phyloP scores from a whole-genome alignment of 2,888 invertebrate species.

The Augiades crinisus region DNA sequence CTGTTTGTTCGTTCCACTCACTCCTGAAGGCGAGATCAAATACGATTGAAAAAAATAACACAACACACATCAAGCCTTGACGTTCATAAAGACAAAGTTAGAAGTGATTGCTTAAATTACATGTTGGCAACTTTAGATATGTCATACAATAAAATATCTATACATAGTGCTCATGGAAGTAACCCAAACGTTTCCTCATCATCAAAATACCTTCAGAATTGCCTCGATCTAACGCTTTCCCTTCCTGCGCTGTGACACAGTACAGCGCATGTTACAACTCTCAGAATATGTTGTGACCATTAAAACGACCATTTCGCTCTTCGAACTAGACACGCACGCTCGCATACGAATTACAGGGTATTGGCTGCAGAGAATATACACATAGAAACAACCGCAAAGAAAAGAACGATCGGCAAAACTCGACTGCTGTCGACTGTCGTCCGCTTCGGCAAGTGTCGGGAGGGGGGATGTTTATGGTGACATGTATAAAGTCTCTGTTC shows the following conservation, averaged over 20 bases:
- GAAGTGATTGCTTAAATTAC: neutral
- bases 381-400: slow-evolving; percentile 1
- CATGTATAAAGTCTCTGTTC: slow-evolving; percentile 9
- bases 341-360: too few relatives aligned
- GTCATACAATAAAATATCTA: neutral
- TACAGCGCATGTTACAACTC: too few relatives aligned
- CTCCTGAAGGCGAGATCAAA: too few relatives aligned
- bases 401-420: slow-evolving; percentile 17
- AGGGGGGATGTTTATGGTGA: neutral
- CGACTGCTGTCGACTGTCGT: slow-evolving; percentile 16
- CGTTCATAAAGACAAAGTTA: neutral
- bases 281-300: neutral
- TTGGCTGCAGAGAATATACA: neutral
- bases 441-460: slow-evolving; percentile 16
- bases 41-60: too few relatives aligned
- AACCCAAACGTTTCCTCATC: neutral
- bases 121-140: neutral
- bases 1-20: too few relatives aligned
- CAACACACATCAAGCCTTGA: too few relatives aligned
- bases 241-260: too few relatives aligned
- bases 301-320: neutral
- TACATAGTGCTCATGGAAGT: neutral
- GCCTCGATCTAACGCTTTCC: too few relatives aligned
- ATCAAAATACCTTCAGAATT: neutral
- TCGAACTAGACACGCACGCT: neutral